These are phyloP conservation scores for Caenorhabditis tropicalis DNA, from an alignment of 1,140 invertebrate species.

Conservation along the genomic window DNA sequence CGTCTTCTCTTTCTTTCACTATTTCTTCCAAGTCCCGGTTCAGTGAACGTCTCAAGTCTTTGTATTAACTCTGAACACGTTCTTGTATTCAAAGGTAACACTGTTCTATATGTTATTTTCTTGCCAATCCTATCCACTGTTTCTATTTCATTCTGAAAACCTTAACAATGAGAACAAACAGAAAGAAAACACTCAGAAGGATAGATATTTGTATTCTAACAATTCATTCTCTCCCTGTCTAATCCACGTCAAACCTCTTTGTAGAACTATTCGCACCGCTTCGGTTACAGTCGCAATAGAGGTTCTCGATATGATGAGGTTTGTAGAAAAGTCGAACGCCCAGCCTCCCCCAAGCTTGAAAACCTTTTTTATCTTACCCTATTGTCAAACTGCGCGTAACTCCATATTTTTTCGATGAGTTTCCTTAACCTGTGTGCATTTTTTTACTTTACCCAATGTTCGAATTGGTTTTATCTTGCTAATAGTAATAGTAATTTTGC, in stretches of 20 bases:
- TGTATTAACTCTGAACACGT: background rate
- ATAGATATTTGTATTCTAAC: background rate
- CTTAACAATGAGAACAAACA: background rate
- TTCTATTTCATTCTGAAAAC: background rate
- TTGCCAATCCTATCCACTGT: slow-evolving; percentile 2
- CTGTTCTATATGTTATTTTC: slow-evolving; percentile 5
- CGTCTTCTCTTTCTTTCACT: no score
- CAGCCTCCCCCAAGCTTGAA: slow-evolving; percentile 31
- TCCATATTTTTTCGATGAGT: slow-evolving; percentile 18
- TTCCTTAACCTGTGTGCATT: slow-evolving; percentile 28
- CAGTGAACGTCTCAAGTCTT: background rate
- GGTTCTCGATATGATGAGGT: slow-evolving; percentile 44
- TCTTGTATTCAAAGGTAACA: slow-evolving; percentile 26
- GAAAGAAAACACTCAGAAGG: background rate
- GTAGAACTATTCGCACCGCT: slow-evolving; percentile 39
- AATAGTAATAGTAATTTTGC: background rate
- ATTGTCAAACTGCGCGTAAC: background rate
- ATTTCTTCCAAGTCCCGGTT: background rate
- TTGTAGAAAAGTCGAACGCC: slow-evolving; percentile 40
- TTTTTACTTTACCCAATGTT: background rate
- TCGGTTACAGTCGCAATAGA: slow-evolving; percentile 41
- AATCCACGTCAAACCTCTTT: slow-evolving; percentile 41
- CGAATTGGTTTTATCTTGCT: background rate
- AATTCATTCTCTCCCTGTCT: background rate
- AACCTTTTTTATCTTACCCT: background rate